Conservation (phyloP, 2,113 vertebrate genomes). For the Pitta sordida region DNA sequence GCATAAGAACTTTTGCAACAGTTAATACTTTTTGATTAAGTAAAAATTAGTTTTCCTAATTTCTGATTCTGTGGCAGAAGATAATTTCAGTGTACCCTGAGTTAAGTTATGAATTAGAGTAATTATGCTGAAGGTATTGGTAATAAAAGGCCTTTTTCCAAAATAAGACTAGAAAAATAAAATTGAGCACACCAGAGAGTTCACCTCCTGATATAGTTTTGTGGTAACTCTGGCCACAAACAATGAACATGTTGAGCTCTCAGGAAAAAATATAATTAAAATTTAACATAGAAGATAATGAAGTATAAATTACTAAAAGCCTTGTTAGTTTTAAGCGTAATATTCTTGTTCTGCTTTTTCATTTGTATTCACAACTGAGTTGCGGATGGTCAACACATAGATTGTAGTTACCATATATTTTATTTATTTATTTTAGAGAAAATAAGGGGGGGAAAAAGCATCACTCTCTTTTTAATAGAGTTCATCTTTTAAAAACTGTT, state of each 20-base stretch:
- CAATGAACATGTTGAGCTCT: not conserved
- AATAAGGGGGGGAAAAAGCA: not conserved
- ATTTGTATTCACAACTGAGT: not conserved
- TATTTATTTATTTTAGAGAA: not conserved
- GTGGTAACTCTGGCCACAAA: not conserved
- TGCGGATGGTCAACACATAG: not conserved
- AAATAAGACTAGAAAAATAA: not conserved
- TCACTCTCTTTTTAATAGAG: not conserved
- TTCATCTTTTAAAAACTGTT: not conserved
- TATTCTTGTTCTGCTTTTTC: not conserved
- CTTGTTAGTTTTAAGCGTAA: not conserved
- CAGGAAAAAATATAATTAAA: not conserved
- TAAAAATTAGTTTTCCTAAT: not conserved
- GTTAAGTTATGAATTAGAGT: not conserved
- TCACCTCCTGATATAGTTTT: not conserved
- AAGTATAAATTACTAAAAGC: not conserved
- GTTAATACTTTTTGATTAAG: not conserved
- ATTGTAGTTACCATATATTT: not conserved
- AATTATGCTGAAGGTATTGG: not conserved
- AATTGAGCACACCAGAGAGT: not conserved
- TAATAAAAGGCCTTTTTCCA: not conserved
- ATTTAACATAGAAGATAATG: not conserved
- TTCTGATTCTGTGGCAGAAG: not conserved
- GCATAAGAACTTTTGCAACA: not conserved
- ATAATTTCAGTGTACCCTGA: not conserved